phyloP scores from a whole-genome alignment of 2,888 invertebrate genomes.

The Andrena bicolor region DNA sequence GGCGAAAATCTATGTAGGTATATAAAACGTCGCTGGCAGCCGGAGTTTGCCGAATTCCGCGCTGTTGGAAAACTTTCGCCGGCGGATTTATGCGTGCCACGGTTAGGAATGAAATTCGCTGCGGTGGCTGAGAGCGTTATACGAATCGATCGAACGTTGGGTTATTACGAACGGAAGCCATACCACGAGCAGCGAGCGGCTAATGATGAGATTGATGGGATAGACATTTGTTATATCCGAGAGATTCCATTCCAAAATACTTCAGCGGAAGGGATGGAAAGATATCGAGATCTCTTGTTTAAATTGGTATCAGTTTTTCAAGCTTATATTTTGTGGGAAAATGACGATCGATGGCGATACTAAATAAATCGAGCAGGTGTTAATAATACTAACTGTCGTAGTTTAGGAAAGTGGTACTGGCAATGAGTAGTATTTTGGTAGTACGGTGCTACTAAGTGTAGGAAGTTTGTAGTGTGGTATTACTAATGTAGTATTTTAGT shows the following conservation, averaged over 20 bases:
- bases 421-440: too few species aligned
- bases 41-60: conserved; percentile 9
- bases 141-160: conserved; percentile 48
- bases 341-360: too few species aligned
- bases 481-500: too few species aligned
- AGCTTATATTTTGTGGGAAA: too few species aligned
- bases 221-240: background rate
- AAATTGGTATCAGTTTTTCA: too few species aligned
- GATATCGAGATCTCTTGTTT: too few species aligned
- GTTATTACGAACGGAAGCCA: conserved; percentile 50
- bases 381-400: too few species aligned
- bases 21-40: conserved; percentile 19
- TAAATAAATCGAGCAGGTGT: too few species aligned
- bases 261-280: background rate
- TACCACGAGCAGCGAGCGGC: conserved; percentile 9
- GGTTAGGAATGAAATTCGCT: conserved; percentile 40
- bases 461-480: too few species aligned
- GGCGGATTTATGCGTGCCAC: conserved; percentile 35
- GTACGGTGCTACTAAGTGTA: too few species aligned
- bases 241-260: background rate
- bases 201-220: conserved; percentile 3
- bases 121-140: conserved; percentile 20
- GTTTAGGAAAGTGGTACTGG: too few species aligned
- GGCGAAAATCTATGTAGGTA: conserved; percentile 1
- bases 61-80: conserved; percentile 16